A percentile compares a stretch with the other conserved stretches of the same genome.
phyloP scores from a whole-genome alignment of 2,113 vertebrate species.

The Aptenodytes patagonicus region DNA sequence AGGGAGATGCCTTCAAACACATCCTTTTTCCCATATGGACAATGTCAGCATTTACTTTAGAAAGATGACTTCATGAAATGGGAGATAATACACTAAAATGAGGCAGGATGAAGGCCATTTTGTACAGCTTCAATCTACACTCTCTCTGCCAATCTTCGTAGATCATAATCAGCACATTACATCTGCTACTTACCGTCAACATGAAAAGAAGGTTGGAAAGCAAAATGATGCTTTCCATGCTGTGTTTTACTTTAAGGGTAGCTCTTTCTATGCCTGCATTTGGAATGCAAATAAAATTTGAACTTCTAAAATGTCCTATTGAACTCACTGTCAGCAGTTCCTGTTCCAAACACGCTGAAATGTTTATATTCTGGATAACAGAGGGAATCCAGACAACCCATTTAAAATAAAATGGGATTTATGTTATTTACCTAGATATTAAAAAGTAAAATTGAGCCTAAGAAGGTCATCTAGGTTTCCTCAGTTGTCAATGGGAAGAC shows the following conservation, averaged over 20 bases:
- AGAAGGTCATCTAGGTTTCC: not conserved
- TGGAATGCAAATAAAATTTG: not conserved
- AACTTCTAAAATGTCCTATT: not conserved
- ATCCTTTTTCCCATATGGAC: not conserved
- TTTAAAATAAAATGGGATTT: not conserved
- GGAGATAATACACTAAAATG: not conserved
- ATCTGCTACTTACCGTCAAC: slow-evolving; percentile 17
- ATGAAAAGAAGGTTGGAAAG: not conserved
- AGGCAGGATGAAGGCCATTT: not conserved
- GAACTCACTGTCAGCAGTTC: not conserved
- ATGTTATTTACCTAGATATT: not conserved
- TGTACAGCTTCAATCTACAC: not conserved
- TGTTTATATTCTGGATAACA: not conserved
- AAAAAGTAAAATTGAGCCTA: not conserved
- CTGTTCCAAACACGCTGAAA: not conserved
- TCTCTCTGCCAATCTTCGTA: not conserved
- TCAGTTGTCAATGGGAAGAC: not conserved
- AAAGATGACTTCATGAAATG: not conserved
- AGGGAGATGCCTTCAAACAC: not conserved
- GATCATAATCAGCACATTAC: slow-evolving; percentile 9
- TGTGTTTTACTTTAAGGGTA: not conserved
- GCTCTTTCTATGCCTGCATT: not conserved
- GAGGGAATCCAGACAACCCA: not conserved
- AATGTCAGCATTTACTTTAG: not conserved
- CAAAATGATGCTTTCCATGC: not conserved